Evolutionary conservation across 2,797 vertebrate species (phyloP).

Genomic region (Aplochiton taeniatus): DNA sequence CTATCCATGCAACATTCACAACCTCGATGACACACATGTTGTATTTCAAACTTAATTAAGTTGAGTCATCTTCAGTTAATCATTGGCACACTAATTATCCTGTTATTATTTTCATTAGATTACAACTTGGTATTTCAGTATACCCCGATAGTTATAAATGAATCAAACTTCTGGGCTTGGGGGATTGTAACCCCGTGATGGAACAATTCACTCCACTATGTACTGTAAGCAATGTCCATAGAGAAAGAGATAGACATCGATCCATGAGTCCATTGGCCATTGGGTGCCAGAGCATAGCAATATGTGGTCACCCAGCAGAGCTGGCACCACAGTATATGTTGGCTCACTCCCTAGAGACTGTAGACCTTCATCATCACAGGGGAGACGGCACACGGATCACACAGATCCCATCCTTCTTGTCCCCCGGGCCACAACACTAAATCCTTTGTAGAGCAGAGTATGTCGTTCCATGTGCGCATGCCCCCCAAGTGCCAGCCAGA

Average conservation of each 20-base stretch:
- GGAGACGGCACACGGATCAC: conserved; percentile 18
- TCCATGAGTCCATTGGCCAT: conserved; percentile 42
- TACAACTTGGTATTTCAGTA: not conserved
- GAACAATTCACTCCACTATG: too few species aligned
- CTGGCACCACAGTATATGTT: conserved; percentile 15
- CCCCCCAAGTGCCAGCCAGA: conserved; percentile 66
- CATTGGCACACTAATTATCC: too few species aligned
- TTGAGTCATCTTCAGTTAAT: not conserved
- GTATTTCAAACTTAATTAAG: not conserved
- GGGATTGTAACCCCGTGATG: too few species aligned
- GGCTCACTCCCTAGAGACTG: conserved; percentile 1
- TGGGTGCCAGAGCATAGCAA: conserved; percentile 37
- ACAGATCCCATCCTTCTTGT: conserved; percentile 46
- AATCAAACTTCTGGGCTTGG: too few species aligned
- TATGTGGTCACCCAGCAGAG: conserved; percentile 36
- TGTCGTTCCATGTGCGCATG: conserved; percentile 30
- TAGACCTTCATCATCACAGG: conserved; percentile 4
- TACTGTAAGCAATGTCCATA: conserved; percentile 16
- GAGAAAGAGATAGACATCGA: conserved; percentile 28
- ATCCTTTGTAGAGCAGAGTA: conserved; percentile 61
- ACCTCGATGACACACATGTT: not conserved
- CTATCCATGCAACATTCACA: too few species aligned
- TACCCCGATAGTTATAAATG: not conserved
- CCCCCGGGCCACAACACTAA: conserved; percentile 57
- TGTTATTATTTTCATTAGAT: too few species aligned